These are phyloP conservation scores for Osmerus eperlanus DNA, from an alignment of 2,113 vertebrate species.

Conservation along the genomic window DNA sequence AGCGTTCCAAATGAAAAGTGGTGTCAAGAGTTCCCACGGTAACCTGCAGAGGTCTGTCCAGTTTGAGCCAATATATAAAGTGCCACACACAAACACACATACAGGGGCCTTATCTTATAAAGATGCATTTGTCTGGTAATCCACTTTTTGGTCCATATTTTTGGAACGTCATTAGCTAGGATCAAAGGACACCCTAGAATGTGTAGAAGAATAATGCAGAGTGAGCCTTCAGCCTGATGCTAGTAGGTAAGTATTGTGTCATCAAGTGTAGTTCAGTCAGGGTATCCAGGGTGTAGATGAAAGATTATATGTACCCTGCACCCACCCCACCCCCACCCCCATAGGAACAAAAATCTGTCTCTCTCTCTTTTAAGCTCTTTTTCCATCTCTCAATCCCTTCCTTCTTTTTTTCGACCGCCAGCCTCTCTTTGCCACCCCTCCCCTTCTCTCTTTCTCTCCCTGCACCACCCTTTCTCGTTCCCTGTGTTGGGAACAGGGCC, in stretches of 20 bases:
- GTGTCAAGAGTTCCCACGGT: conserved; percentile 56
- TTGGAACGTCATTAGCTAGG: too few relatives aligned
- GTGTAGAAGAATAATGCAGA: too few relatives aligned
- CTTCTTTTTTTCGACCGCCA: conserved; percentile 14
- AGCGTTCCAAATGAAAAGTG: conserved; percentile 64
- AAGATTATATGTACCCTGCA: too few relatives aligned
- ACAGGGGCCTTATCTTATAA: neutral
- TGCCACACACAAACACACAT: neutral
- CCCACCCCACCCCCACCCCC: too few relatives aligned
- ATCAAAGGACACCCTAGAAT: too few relatives aligned
- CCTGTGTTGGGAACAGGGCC: conserved; percentile 31
- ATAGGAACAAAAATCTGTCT: too few relatives aligned
- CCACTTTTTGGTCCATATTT: too few relatives aligned
- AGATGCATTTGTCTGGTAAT: too few relatives aligned
- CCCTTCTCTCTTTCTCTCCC: neutral
- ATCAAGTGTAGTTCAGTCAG: too few relatives aligned
- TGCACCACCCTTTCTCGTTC: conserved; percentile 6
- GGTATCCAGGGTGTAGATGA: too few relatives aligned
- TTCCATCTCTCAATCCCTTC: conserved; percentile 12
- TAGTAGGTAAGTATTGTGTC: too few relatives aligned
- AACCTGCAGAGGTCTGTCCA: conserved; percentile 17
- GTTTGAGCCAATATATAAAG: neutral
- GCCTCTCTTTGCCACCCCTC: neutral
- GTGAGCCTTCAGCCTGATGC: too few relatives aligned
- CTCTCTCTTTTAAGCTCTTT: conserved; percentile 13